phyloP scores from a whole-genome alignment of 2,888 invertebrate species.

The Ganaspis brasiliensis region DNA sequence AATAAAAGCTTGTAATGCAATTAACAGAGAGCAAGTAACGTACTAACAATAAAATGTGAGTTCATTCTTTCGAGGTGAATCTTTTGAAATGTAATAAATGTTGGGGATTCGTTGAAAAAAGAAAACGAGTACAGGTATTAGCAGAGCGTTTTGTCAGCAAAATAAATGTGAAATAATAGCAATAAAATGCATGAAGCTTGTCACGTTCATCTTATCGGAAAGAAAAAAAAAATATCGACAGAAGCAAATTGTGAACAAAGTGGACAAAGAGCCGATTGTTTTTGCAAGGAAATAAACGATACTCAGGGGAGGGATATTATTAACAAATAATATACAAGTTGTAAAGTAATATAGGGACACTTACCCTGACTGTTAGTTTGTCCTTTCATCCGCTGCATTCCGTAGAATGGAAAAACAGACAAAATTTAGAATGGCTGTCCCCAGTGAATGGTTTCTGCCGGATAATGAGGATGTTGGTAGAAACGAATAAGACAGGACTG shows the following conservation, averaged over 20 bases:
- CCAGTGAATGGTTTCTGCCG: slow-evolving; percentile 65
- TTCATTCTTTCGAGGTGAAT: not conserved
- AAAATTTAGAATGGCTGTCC: slow-evolving; percentile 73
- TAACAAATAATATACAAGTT: slow-evolving; percentile 36
- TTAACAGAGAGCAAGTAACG: not conserved
- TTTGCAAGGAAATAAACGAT: not conserved
- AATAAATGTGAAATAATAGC: not conserved
- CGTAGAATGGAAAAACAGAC: slow-evolving; percentile 80
- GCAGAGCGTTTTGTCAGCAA: not conserved
- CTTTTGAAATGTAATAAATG: not conserved
- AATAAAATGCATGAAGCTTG: slow-evolving; percentile 15
- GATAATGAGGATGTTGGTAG: slow-evolving; percentile 48
- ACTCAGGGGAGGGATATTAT: not conserved
- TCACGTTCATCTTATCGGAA: slow-evolving; percentile 26
- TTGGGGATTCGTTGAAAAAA: not conserved
- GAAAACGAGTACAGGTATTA: not conserved
- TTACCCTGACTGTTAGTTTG: slow-evolving; percentile 80
- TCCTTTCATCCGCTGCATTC: slow-evolving; percentile 81
- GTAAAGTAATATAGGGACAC: slow-evolving; percentile 52
- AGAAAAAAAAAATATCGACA: not conserved
- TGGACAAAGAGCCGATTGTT: slow-evolving; percentile 1
- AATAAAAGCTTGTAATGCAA: not conserved
- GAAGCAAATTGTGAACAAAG: no score
- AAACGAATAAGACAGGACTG: slow-evolving; percentile 68
- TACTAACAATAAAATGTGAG: not conserved